Evolutionary conservation across 2,888 invertebrate genomes (phyloP).

Genomic region (Standfussiana lucernea): DNA sequence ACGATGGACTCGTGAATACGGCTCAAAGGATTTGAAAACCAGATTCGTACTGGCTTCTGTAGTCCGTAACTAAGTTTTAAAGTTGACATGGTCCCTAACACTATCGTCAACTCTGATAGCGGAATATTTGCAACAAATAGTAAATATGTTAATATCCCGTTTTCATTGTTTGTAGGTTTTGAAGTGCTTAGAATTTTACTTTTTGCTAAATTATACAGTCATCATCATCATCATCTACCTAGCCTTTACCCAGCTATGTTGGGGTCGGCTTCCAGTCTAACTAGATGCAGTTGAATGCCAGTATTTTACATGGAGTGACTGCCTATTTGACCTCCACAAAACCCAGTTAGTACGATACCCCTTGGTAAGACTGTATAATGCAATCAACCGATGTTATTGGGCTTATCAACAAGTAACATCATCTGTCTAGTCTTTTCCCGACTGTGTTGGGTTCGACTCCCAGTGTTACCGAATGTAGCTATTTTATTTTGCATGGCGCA

Average conservation of each 20-base stretch:
- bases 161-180: no score
- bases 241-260: not conserved
- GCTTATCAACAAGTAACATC: not conserved
- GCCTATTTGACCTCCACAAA: not conserved
- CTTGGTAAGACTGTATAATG: not conserved
- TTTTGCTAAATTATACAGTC: not conserved
- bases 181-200: not conserved
- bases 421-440: not conserved
- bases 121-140: no score
- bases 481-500: not conserved
- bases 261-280: not conserved
- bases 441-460: not conserved
- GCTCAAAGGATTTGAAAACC: constrained; percentile 6
- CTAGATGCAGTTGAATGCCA: not conserved
- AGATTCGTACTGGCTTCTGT: not conserved
- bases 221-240: not conserved
- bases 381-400: not conserved
- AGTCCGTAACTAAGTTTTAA: not conserved
- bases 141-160: no score
- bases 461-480: not conserved
- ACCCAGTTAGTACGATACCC: not conserved
- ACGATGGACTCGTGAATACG: constrained; percentile 2
- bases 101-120: no score
- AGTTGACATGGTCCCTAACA: no score
- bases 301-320: not conserved